Percentiles rank a stretch among this genome's conserved stretches.
Evolutionary conservation across 2,888 invertebrate species (phyloP).

Genomic region (Stenchaetothrips biformis): DNA sequence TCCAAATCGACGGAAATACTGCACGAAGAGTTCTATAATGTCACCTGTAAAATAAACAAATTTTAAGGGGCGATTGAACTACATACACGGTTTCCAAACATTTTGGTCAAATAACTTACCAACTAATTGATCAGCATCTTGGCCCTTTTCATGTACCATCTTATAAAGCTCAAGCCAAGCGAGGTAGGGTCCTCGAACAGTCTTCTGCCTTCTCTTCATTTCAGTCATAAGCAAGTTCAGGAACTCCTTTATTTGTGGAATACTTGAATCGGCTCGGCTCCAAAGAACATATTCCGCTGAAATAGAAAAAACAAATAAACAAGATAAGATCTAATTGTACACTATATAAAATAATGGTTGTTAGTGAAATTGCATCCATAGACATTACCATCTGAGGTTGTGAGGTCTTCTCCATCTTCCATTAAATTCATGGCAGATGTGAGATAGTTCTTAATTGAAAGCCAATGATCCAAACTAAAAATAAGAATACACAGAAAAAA

Average conservation of each 20-base stretch:
- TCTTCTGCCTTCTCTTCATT: conserved; percentile 37
- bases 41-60: conserved; percentile 48
- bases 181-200: conserved; percentile 72
- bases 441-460: conserved; percentile 1
- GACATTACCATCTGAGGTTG: conserved; percentile 28
- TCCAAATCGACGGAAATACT: conserved; percentile 78
- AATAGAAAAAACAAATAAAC: conserved; percentile 12
- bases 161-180: conserved; percentile 73
- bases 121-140: conserved; percentile 52
- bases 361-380: no score
- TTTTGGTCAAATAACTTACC: conserved; percentile 34
- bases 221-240: conserved; percentile 70
- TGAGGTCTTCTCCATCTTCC: background rate
- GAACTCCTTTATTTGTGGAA: conserved; percentile 67
- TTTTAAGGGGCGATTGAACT: background rate
- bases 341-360: background rate
- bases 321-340: background rate
- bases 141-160: conserved; percentile 52
- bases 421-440: background rate
- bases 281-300: conserved; percentile 47
- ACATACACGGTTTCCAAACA: background rate
- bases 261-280: conserved; percentile 71
- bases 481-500: conserved; percentile 42
- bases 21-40: conserved; percentile 63
- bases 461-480: background rate